Evolutionary conservation across 1,140 invertebrate genomes (phyloP).

Genomic region (Drosophila bifasciata): DNA sequence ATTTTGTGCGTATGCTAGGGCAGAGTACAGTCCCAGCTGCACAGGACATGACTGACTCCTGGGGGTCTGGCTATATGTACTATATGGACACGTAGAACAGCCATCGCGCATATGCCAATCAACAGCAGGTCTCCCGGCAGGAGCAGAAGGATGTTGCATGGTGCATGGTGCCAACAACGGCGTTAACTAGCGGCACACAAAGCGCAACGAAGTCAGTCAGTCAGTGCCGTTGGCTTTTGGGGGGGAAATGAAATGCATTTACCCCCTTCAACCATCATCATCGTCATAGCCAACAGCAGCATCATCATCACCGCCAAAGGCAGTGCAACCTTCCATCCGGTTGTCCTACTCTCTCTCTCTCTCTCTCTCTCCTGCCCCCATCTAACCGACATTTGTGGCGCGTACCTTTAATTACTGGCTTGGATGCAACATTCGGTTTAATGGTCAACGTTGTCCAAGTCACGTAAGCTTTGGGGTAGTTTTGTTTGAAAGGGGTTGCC

Average conservation of each 20-base stretch:
- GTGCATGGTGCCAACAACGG: constrained; percentile 50
- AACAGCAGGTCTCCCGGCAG: constrained; percentile 37
- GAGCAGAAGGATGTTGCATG: neutral
- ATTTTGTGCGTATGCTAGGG: constrained; percentile 65
- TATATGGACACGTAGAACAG: constrained; percentile 69
- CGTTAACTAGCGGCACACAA: constrained; percentile 63
- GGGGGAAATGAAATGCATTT: neutral
- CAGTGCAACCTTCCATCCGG: neutral
- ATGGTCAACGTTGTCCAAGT: constrained; percentile 49
- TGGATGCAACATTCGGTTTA: constrained; percentile 71
- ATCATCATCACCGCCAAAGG: too few species aligned
- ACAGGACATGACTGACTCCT: constrained; percentile 24
- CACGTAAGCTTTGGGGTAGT: constrained; percentile 39
- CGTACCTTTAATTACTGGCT: constrained; percentile 74
- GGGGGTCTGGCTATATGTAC: neutral
- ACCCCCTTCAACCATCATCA: neutral
- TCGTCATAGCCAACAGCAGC: constrained; percentile 7
- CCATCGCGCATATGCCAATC: constrained; percentile 72
- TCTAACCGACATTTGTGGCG: constrained; percentile 53
- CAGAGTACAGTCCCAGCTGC: constrained; percentile 23
- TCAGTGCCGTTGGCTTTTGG: constrained; percentile 32
- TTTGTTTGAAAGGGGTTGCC: neutral
- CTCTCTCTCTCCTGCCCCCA: constrained; percentile 20
- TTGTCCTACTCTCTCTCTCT: constrained; percentile 2
- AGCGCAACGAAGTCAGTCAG: constrained; percentile 13